phyloP scores from a whole-genome alignment of 2,888 invertebrate species.

The Masnerella sp. region DNA sequence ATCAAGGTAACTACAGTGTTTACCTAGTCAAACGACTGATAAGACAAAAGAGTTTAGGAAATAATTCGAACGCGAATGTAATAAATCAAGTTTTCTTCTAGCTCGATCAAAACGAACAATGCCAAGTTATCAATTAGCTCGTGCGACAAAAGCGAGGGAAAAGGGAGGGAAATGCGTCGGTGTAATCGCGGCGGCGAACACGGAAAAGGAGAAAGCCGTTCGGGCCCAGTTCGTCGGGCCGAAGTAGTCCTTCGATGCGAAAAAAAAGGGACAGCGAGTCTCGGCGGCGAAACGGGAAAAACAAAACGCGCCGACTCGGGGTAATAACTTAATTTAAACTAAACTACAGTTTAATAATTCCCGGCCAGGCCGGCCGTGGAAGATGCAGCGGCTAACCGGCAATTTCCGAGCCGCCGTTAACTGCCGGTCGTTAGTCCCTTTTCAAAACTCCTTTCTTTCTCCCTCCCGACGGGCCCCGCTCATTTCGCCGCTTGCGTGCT shows the following conservation, averaged over 20 bases:
- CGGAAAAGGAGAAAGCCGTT: constrained; percentile 46
- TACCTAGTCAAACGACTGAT: no score
- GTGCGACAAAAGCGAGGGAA: no score
- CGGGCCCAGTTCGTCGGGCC: no score
- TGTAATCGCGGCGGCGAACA: constrained; percentile 20
- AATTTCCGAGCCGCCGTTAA: constrained; percentile 78
- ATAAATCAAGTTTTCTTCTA: no score
- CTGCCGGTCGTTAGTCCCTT: constrained; percentile 79
- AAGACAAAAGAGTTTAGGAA: no score
- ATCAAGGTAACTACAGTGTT: no score
- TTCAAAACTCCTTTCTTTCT: constrained; percentile 77
- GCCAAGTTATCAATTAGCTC: no score
- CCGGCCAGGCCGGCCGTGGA: constrained; percentile 73
- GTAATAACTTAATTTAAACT: constrained; percentile 79
- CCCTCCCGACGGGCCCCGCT: constrained; percentile 63
- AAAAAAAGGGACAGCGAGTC: no score
- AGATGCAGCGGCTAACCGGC: constrained; percentile 76
- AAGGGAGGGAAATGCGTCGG: constrained; percentile 32
- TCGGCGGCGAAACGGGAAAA: constrained; percentile 66
- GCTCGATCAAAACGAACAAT: no score
- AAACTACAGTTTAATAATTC: constrained; percentile 79
- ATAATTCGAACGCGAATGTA: no score
- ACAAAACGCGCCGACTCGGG: constrained; percentile 72
- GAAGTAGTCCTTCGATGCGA: constrained; percentile 50
- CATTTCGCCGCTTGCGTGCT: constrained; percentile 69